Percentiles rank a stretch among this genome's conserved stretches.
Conservation (phyloP, 2,113 vertebrate genomes). For the Eublepharis macularius region DNA sequence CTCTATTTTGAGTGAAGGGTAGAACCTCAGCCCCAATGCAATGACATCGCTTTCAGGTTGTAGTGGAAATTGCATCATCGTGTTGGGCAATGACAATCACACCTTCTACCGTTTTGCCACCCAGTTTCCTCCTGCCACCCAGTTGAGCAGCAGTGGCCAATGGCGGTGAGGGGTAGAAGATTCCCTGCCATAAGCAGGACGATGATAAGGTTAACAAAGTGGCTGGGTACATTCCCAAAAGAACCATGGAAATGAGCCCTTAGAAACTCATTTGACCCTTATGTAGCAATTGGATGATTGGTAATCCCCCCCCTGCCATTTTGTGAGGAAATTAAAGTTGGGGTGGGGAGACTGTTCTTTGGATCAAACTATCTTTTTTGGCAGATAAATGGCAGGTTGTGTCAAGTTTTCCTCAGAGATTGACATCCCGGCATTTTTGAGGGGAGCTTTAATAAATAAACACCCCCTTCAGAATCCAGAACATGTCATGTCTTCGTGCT, state of each 20-base stretch:
- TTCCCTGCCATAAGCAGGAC: too few relatives aligned
- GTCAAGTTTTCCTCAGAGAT: background rate
- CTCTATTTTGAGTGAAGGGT: too few relatives aligned
- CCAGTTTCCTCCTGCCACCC: too few relatives aligned
- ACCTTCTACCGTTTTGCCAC: too few relatives aligned
- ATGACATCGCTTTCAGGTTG: too few relatives aligned
- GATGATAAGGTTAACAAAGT: too few relatives aligned
- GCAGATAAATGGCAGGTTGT: background rate
- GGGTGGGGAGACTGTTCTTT: too few relatives aligned
- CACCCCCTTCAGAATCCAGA: conserved; percentile 36
- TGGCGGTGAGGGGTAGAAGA: too few relatives aligned
- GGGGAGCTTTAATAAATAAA: conserved; percentile 22
- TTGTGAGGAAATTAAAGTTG: background rate
- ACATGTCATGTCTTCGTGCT: conserved; percentile 57
- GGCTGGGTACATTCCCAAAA: background rate
- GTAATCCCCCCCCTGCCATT: background rate
- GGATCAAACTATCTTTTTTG: background rate
- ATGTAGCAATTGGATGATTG: background rate
- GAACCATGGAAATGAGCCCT: background rate
- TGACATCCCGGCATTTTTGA: background rate
- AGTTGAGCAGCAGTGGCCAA: too few relatives aligned
- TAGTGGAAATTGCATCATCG: too few relatives aligned
- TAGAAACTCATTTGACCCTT: background rate
- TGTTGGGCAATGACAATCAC: too few relatives aligned
- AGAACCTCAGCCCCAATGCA: too few relatives aligned